Evolutionary conservation across 2,888 invertebrate genomes (phyloP).

Genomic region (Dryobotodes eremita): DNA sequence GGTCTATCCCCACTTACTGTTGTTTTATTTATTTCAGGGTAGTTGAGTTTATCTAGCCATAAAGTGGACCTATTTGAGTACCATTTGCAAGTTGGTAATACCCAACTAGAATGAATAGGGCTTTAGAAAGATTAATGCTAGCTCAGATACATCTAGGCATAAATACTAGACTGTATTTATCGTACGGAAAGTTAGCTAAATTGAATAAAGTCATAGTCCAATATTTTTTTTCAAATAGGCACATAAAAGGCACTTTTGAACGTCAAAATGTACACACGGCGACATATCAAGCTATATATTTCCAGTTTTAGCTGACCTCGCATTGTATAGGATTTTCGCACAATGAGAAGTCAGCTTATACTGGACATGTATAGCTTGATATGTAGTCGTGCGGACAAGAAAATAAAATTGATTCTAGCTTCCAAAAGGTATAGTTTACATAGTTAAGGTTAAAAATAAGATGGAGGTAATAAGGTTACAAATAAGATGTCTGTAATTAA

Average conservation of each 20-base stretch:
- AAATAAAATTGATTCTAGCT: neutral
- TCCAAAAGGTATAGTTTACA: neutral
- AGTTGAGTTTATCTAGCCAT: neutral
- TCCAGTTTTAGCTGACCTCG: no score
- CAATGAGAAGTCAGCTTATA: no score
- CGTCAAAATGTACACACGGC: neutral
- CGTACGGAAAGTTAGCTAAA: neutral
- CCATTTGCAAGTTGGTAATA: neutral
- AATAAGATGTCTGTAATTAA: neutral
- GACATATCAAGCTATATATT: no score
- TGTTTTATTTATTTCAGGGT: conserved; percentile 1
- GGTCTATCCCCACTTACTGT: conserved; percentile 1
- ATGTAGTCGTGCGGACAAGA: no score
- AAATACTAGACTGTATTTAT: neutral
- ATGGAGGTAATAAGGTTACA: neutral
- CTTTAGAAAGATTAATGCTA: neutral
- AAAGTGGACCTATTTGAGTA: neutral
- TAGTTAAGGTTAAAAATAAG: neutral
- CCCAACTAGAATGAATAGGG: neutral
- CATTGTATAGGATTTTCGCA: no score
- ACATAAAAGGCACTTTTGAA: neutral
- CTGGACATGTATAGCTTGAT: no score
- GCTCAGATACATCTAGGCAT: neutral
- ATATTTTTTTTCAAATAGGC: neutral
- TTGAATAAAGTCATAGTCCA: neutral